phyloP scores from a whole-genome alignment of 2,888 invertebrate species.

The Cerastoderma edule region DNA sequence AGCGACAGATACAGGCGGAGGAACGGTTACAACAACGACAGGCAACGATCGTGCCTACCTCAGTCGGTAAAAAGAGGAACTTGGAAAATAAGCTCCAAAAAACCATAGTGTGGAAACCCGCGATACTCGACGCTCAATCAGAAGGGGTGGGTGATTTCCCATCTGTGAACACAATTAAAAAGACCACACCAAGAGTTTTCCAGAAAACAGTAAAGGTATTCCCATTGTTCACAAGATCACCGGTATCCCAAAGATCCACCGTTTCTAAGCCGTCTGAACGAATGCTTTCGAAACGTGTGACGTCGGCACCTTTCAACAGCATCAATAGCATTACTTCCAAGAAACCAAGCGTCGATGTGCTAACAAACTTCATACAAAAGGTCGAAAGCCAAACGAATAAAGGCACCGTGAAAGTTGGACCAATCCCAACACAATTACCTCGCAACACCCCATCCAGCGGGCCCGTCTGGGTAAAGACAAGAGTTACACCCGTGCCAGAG shows the following conservation, averaged over 20 bases:
- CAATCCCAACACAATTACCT: not conserved
- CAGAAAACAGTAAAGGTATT: conserved; percentile 46
- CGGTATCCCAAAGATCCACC: not conserved
- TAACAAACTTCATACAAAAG: conserved; percentile 15
- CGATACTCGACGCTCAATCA: not conserved
- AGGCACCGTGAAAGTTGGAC: no score
- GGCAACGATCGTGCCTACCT: not conserved
- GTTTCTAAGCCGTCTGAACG: not conserved
- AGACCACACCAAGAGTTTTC: conserved; percentile 21
- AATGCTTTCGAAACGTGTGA: not conserved
- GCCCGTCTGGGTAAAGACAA: conserved; percentile 1
- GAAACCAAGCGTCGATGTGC: not conserved
- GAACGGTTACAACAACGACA: conserved; percentile 1
- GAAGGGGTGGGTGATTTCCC: no score
- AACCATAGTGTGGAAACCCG: conserved; percentile 20
- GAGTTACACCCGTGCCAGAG: not conserved
- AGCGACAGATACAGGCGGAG: not conserved
- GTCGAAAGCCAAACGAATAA: conserved; percentile 18
- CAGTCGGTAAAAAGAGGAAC: not conserved
- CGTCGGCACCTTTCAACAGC: not conserved
- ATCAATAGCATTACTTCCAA: no score
- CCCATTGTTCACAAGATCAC: conserved; percentile 28
- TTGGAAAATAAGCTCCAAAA: conserved; percentile 12
- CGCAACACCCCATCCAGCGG: not conserved
- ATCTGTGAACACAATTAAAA: conserved; percentile 16